phyloP scores from a whole-genome alignment of 2,113 vertebrate genomes.

The Tricholaema leucomelas region DNA sequence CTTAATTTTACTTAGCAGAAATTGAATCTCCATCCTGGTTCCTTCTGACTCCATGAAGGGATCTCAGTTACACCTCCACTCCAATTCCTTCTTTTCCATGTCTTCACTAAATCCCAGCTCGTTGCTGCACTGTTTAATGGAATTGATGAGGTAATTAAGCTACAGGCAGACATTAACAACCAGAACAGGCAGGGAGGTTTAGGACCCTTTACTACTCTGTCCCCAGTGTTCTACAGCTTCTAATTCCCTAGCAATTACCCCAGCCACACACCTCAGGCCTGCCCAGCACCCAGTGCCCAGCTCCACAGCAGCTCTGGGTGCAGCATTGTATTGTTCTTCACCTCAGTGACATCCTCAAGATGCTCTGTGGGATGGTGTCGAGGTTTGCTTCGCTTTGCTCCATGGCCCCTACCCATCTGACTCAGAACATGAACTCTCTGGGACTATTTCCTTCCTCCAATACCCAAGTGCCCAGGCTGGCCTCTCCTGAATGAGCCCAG shows the following conservation, averaged over 20 bases:
- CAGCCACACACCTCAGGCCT: rapidly evolving
- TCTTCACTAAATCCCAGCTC: slow-evolving; percentile 32
- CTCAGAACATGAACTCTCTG: not conserved
- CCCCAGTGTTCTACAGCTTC: not conserved
- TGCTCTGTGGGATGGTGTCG: rapidly evolving
- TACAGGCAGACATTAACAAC: slow-evolving; percentile 27
- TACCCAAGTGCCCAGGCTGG: rapidly evolving
- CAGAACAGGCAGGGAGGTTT: slow-evolving; percentile 20
- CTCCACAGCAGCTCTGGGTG: not conserved
- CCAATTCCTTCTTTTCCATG: not conserved
- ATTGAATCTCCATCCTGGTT: not conserved
- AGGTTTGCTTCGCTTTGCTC: not conserved
- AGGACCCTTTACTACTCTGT: slow-evolving; percentile 17
- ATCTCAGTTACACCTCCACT: not conserved
- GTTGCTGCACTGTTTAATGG: not conserved
- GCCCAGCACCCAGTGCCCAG: rapidly evolving
- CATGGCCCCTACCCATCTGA: rapidly evolving
- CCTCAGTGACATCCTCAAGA: not conserved
- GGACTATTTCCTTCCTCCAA: not conserved
- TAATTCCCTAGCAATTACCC: not conserved
- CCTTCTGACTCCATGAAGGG: not conserved
- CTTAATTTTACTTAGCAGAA: not conserved
- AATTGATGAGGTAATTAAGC: slow-evolving; percentile 4
- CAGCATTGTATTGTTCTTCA: rapidly evolving
- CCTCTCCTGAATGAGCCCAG: rapidly evolving